Percentiles rank a stretch among this genome's conserved stretches.
phyloP scores from a whole-genome alignment of 2,797 vertebrate species.

The Coreius guichenoti region DNA sequence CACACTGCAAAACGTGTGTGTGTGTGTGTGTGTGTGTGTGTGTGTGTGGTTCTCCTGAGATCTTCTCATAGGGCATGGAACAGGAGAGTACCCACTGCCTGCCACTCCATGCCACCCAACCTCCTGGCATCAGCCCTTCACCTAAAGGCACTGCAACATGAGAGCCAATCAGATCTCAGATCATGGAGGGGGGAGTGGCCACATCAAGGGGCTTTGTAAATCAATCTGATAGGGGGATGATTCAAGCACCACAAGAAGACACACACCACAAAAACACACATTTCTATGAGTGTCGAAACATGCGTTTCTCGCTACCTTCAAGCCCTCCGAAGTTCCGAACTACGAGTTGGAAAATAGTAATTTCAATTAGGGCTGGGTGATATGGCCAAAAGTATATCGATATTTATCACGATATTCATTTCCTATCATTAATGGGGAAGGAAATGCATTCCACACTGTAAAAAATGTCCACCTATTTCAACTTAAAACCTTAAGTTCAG shows the following conservation, averaged over 20 bases:
- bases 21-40: conserved; percentile 8
- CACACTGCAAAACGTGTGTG: neutral
- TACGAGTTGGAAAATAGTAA: neutral
- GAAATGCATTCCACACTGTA: neutral
- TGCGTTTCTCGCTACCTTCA: neutral
- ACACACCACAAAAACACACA: conserved; percentile 16
- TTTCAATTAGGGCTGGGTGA: neutral
- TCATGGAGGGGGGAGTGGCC: conserved; percentile 45
- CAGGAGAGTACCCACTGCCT: conserved; percentile 52
- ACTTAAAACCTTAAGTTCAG: no score
- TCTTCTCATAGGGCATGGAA: conserved; percentile 67
- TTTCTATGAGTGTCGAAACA: neutral
- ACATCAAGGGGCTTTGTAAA: conserved; percentile 56
- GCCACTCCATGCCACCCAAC: conserved; percentile 39
- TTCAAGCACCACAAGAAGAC: conserved; percentile 15
- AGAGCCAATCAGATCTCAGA: conserved; percentile 66
- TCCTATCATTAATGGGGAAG: neutral
- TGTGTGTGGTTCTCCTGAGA: conserved; percentile 27
- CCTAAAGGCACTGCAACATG: conserved; percentile 23
- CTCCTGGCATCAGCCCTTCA: conserved; percentile 54
- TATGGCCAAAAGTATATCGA: neutral
- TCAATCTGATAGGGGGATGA: conserved; percentile 57
- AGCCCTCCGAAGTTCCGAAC: neutral
- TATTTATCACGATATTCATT: neutral
- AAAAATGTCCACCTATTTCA: no score